phyloP scores from a whole-genome alignment of 2,113 vertebrate species.

The Catagonus wagneri region DNA sequence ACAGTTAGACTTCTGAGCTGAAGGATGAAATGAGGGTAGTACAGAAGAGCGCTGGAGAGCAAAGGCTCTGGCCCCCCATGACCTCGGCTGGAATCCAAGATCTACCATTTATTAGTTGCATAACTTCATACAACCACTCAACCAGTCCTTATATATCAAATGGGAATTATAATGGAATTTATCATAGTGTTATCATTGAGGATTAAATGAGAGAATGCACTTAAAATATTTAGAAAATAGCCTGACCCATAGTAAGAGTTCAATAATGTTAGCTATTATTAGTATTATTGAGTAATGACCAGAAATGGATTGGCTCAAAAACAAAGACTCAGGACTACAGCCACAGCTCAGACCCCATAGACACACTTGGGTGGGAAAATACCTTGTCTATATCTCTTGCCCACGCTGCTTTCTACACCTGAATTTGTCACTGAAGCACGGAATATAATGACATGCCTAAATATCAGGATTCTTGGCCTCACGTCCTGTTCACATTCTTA shows the following conservation, averaged over 20 bases:
- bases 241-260: neutral
- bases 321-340: neutral
- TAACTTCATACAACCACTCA: neutral
- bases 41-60: neutral
- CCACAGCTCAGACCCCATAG: neutral
- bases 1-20: neutral
- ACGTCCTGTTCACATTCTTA: neutral
- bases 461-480: neutral
- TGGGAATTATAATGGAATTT: neutral
- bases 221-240: neutral
- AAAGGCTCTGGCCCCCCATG: accelerated
- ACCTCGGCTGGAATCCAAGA: neutral
- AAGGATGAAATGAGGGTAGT: neutral
- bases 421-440: neutral
- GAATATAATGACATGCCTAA: neutral
- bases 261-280: neutral
- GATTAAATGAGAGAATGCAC: neutral
- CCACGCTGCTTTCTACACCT: neutral
- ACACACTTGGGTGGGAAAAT: neutral
- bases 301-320: neutral
- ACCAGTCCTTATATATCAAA: neutral
- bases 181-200: neutral
- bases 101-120: neutral
- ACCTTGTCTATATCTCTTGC: neutral
- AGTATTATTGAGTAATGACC: neutral